A percentile compares a stretch with the other conserved stretches of the same genome.
Conservation (phyloP, 1,140 invertebrate species). For the Psilanteris sp. region DNA sequence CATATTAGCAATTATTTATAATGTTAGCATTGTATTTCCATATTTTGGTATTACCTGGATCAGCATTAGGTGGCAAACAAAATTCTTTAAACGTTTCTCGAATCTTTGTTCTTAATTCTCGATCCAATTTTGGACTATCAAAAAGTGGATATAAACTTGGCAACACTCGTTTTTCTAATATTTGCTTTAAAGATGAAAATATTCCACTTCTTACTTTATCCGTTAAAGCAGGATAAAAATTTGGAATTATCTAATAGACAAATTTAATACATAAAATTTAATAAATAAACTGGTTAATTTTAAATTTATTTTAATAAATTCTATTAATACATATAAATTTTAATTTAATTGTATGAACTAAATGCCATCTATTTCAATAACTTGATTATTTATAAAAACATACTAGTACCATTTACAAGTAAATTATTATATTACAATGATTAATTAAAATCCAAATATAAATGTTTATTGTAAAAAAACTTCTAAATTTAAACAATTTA, state of each 20-base stretch:
- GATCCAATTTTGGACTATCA: conserved; percentile 95
- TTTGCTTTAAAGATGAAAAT: conserved; percentile 93
- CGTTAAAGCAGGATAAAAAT: conserved; percentile 92
- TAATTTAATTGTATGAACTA: no score
- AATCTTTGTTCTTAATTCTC: conserved; percentile 91
- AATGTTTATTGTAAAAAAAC: no score
- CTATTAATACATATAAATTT: no score
- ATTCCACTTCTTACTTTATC: conserved; percentile 94
- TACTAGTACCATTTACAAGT: no score
- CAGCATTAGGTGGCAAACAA: conserved; percentile 83
- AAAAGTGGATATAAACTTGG: conserved; percentile 93
- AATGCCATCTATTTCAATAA: no score
- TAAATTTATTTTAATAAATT: no score
- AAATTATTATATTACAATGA: no score
- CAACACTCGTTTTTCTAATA: conserved; percentile 96
- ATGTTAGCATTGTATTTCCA: conserved; percentile 18
- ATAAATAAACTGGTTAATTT: no score
- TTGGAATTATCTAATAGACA: conserved; percentile 95
- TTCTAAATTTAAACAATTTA: no score
- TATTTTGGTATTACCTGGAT: conserved; percentile 75
- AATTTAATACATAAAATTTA: no score
- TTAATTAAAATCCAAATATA: no score
- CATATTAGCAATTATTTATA: conserved; percentile 11
- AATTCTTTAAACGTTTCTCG: conserved; percentile 96
- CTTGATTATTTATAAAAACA: no score